Evolutionary conservation across 2,797 vertebrate genomes (phyloP).

Genomic region (Peromyscus melanophrys): DNA sequence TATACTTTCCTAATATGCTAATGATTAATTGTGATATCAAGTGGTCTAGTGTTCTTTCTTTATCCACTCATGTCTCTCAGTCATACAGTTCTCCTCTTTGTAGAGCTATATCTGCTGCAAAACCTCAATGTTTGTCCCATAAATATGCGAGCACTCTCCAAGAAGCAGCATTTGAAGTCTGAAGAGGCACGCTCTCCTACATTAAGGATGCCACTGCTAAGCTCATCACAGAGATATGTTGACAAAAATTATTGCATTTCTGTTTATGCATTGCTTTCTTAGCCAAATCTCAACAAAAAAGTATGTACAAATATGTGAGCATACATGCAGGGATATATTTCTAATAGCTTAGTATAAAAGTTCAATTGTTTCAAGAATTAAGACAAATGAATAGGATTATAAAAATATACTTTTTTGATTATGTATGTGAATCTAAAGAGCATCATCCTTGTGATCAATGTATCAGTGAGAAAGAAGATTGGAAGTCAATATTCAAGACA

Average conservation of each 20-base stretch:
- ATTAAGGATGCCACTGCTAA: not conserved
- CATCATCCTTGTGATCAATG: not conserved
- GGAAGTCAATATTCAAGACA: not conserved
- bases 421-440: not conserved
- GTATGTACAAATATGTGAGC: not conserved
- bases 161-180: not conserved
- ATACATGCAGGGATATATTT: not conserved
- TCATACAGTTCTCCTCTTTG: not conserved
- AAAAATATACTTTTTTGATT: not conserved
- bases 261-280: slow-evolving; percentile 7
- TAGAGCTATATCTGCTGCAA: not conserved
- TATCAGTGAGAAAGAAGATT: not conserved
- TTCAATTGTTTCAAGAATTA: not conserved
- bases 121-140: not conserved
- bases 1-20: not conserved
- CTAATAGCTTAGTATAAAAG: not conserved
- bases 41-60: not conserved
- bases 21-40: not conserved
- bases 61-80: not conserved
- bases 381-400: not conserved
- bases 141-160: not conserved
- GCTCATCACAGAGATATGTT: not conserved
- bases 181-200: not conserved
- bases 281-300: not conserved
- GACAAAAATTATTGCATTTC: not conserved